These are phyloP conservation scores for Spodoptera frugiperda DNA, from an alignment of 1,140 invertebrate species.

Conservation along the genomic window DNA sequence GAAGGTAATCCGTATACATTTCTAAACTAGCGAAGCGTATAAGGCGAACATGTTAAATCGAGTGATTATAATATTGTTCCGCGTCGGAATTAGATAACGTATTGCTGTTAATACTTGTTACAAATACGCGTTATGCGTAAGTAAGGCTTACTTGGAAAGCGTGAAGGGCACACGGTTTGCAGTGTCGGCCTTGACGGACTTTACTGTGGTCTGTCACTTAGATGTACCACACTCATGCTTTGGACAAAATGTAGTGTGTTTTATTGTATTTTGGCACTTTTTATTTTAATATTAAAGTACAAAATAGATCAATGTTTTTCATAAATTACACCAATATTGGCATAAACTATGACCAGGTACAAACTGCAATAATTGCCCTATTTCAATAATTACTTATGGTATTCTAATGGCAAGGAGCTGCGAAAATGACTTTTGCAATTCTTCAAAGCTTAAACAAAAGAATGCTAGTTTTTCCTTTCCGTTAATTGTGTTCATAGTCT, in stretches of 20 bases:
- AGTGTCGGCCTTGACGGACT: constrained; percentile 54
- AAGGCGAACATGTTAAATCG: not conserved
- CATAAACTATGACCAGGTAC: no score
- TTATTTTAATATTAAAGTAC: no score
- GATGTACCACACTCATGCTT: constrained; percentile 40
- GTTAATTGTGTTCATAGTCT: no score
- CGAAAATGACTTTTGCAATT: no score
- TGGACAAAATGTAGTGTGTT: not conserved
- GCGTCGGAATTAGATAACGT: constrained; percentile 14
- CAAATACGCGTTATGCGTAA: constrained; percentile 41
- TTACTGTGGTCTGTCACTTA: constrained; percentile 23
- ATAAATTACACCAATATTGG: no score
- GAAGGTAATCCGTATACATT: constrained; percentile 15
- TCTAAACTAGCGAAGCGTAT: not conserved
- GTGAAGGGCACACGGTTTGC: constrained; percentile 63
- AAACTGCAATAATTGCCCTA: no score
- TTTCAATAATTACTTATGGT: no score
- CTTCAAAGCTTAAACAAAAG: no score
- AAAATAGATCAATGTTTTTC: no score
- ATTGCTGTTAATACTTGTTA: constrained; percentile 14
- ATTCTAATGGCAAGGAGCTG: no score
- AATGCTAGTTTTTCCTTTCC: no score
- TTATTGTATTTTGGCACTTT: not conserved
- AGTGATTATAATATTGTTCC: constrained; percentile 37
- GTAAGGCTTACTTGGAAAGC: constrained; percentile 60